Base-by-base conservation (phyloP, 2,888 invertebrate species). In the Pristionchus exspectatus region DNA sequence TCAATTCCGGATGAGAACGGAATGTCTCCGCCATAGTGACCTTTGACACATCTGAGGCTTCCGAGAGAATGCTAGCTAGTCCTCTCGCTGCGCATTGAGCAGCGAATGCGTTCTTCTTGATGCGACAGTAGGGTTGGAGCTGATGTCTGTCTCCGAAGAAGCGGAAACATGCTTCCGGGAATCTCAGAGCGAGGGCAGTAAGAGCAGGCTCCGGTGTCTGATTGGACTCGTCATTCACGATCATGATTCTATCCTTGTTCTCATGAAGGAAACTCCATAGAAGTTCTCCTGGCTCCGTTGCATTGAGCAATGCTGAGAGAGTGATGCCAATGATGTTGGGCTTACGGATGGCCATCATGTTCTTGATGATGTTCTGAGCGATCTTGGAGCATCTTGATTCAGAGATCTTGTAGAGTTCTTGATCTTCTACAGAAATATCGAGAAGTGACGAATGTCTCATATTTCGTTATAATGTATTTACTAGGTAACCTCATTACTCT, bases 131-230 rank as follows among this genome's bases (percentile, higher is more conserved):
- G 14, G 83, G 83, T 33, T 54, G 50, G 24, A 83, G 83, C 21
- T 83, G 54, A 24, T 83, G 83, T n/a, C 54, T 50, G 54, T 54
- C 83, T 54, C 83, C 83, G 30, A 54, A 83, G 83, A 54, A 83
- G 5, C 81, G 38, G 44, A 27, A 50, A n/a, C 10, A 18, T 5
- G 44, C 81, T 21, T 50, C 24, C 5, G 81, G 81, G 50, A 81
- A 81, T 50, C 83, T 50, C 7, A 54, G 27, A 27, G 83, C n/a
- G 2, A 83, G 50, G 18, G 83, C 83, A 14, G 54, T 50, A 3
- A 83, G 54, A 27, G 54, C 50, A n/a, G 83, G 83, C 27, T 83
- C 83, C 14, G 83, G 54, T 7, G 50, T 54, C 18, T 83, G 83
- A 2, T 12, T 54, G 21, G 83, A 83, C 21, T 83, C 83, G 21